phyloP scores from a whole-genome alignment of 2,113 vertebrate species.

The Platycercus adscitus region DNA sequence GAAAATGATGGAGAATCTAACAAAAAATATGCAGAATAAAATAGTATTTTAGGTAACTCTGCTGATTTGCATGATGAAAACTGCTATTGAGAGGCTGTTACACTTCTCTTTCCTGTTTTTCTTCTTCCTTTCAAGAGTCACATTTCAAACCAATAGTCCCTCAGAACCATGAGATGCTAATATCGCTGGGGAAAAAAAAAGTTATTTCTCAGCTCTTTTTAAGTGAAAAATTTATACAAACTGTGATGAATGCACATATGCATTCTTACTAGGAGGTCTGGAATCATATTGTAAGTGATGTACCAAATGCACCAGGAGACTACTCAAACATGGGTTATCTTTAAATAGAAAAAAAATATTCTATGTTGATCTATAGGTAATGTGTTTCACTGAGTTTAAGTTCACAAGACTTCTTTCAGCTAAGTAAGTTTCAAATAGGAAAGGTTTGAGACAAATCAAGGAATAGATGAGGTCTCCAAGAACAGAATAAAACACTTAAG shows the following conservation, averaged over 20 bases:
- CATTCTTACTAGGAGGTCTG: background rate
- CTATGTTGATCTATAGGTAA: background rate
- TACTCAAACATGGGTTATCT: background rate
- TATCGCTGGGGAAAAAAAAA: background rate
- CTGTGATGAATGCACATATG: background rate
- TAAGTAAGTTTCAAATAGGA: background rate
- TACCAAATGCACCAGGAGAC: background rate
- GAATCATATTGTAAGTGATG: background rate
- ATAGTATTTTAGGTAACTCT: background rate
- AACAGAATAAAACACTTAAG: background rate
- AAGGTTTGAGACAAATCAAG: background rate
- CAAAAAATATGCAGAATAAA: background rate
- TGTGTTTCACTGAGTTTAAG: background rate
- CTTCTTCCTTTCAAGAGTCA: background rate
- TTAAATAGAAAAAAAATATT: background rate
- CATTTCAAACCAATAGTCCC: background rate
- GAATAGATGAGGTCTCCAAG: background rate
- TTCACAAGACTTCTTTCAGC: background rate
- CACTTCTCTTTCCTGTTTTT: background rate
- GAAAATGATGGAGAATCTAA: background rate
- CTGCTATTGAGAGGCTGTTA: background rate
- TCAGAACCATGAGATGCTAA: background rate
- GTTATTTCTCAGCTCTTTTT: background rate
- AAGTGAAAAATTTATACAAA: background rate
- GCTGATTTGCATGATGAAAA: background rate